Base-by-base conservation (phyloP, 2,888 invertebrate species). In the Synergus laeviventris region DNA sequence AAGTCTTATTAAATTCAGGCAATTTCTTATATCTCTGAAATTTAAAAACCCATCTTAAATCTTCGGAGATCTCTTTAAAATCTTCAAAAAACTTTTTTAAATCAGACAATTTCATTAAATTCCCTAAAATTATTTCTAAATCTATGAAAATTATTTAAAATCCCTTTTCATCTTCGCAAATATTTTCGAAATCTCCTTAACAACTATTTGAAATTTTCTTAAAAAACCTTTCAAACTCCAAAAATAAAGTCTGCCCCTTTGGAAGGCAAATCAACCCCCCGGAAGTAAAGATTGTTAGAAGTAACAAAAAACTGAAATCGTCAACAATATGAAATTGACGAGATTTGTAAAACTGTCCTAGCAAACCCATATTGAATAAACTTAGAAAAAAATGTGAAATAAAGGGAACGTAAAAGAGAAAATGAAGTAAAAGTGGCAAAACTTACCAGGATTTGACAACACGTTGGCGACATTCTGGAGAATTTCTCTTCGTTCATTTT, bases 391-490 rank as follows among this genome's bases (percentile, higher is more conserved):
- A n/a, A 14, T 21, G 11, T 21, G 7, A 12, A 31, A 24, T 7
- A 9, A 62, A n/a, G 9, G 1, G 11, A 70, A n/a, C 16, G 4
- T 16, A 31, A 11, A n/a, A 8, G 9, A 9, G n/a, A 70, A 70
- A 64, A 39, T 64, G 14, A 21, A 14, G 12, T 42, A 14, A 64
- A 18, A 16, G 12, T 18, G 18, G 31, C 16, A 70, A 2, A 9
- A 49, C 91, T 91, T 92, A 97, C 97, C 96, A 91, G 95, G 93
- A 89, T 95, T 94, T 87, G 94, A 92, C 89, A 96, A 92, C 89
- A 96, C 94, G 91, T 93, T 92, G 87, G 93, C 93, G 89, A 96
- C 94, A 92, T 94, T 94, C 86, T 94, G 91, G 81, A 95, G 92
- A 86, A 95, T 93, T 89, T 93, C 92, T 88, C 93, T 93, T 87